Percentiles rank a stretch among this genome's conserved stretches.
Evolutionary conservation across 2,797 vertebrate species (phyloP).

Genomic region (Rhinatrema bivittatum): DNA sequence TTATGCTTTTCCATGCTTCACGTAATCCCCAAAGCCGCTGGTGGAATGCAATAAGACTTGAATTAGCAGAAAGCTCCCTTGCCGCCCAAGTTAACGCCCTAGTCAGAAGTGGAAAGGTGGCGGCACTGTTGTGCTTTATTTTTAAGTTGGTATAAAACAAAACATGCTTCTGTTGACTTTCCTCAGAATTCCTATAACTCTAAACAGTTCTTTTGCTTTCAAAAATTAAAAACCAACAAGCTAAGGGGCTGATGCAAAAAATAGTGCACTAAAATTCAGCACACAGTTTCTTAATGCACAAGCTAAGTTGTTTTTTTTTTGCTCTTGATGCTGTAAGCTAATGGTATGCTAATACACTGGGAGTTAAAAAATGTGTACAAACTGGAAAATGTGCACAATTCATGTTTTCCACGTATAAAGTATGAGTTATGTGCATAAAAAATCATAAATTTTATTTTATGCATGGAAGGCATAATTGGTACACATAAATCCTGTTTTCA

Average conservation of each 20-base stretch:
- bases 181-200: no score
- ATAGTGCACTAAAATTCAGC: no score
- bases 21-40: neutral
- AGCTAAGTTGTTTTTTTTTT: slow-evolving; percentile 32
- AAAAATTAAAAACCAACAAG: slow-evolving; percentile 16
- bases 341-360: no score
- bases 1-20: neutral
- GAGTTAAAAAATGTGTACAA: no score
- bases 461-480: no score
- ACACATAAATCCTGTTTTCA: no score
- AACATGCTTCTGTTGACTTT: neutral
- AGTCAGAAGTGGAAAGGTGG: fast-evolving
- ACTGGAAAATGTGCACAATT: no score
- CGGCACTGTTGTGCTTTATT: neutral
- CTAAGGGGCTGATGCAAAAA: slow-evolving; percentile 32
- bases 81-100: fast-evolving
- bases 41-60: neutral
- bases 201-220: slow-evolving; percentile 18
- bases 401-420: no score
- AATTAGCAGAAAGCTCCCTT: fast-evolving
- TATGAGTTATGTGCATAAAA: no score
- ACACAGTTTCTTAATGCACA: no score
- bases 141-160: neutral
- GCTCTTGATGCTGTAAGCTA: no score
- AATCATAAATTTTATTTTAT: no score